These are phyloP conservation scores for Mesodorylaimus sp. DNA, from an alignment of 2,888 invertebrate genomes.

Conservation along the genomic window DNA sequence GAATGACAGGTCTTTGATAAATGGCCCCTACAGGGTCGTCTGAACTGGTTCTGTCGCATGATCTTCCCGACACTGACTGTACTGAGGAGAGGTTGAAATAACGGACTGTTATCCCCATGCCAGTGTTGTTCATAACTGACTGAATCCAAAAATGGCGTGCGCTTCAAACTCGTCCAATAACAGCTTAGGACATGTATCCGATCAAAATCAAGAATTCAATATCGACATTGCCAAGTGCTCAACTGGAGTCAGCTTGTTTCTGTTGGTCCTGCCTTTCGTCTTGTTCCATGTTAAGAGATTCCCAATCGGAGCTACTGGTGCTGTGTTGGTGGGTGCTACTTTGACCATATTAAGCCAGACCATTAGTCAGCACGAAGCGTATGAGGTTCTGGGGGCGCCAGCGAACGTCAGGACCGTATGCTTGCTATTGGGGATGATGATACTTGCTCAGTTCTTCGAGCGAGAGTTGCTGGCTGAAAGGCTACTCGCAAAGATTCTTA, in stretches of 20 bases:
- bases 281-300: not conserved
- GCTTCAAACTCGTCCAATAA: too few relatives aligned
- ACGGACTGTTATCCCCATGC: too few relatives aligned
- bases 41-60: too few relatives aligned
- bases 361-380: not conserved
- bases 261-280: not conserved
- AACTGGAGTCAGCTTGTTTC: not conserved
- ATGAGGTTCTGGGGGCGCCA: not conserved
- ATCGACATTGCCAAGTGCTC: slow-evolving; percentile 3
- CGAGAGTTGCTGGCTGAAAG: not conserved
- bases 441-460: not conserved
- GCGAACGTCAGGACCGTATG: not conserved
- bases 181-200: too few relatives aligned
- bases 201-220: too few relatives aligned
- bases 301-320: not conserved
- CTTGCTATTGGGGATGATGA: not conserved
- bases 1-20: too few relatives aligned
- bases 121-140: too few relatives aligned
- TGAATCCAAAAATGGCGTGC: too few relatives aligned
- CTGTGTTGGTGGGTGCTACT: not conserved
- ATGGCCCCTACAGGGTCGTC: too few relatives aligned
- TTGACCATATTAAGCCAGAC: not conserved
- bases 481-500: not conserved
- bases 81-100: too few relatives aligned
- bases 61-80: too few relatives aligned